These are phyloP conservation scores for Corythornis cristatus DNA, from an alignment of 2,113 vertebrate genomes.

Conservation along the genomic window DNA sequence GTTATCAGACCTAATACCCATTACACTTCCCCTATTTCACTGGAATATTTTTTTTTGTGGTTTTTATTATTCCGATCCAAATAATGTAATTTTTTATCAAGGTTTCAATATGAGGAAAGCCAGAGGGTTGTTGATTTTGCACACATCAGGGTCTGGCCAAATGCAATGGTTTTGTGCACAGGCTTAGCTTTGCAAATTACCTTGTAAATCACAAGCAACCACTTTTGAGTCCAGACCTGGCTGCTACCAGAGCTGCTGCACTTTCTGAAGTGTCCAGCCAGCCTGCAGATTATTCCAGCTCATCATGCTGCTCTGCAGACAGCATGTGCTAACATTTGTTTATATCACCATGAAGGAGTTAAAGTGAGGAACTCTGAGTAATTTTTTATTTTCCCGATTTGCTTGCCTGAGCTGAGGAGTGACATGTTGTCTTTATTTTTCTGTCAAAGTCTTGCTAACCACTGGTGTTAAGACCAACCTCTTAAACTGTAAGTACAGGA, in stretches of 20 bases:
- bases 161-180: not conserved
- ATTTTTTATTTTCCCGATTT: not conserved
- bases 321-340: not conserved
- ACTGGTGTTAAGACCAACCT: not conserved
- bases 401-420: not conserved
- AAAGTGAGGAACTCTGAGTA: not conserved
- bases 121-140: not conserved
- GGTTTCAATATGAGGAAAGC: not conserved
- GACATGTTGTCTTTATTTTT: not conserved
- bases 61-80: not conserved
- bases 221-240: fast-evolving
- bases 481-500: fast-evolving
- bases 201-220: not conserved
- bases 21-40: not conserved
- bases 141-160: not conserved
- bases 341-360: not conserved
- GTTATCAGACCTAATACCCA: not conserved
- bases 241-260: not conserved
- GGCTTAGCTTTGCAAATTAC: not conserved
- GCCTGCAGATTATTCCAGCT: not conserved
- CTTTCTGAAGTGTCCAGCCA: not conserved
- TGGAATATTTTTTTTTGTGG: not conserved
- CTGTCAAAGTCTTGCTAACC: not conserved
- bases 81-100: not conserved
- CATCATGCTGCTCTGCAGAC: fast-evolving